Evolutionary conservation across 2,888 invertebrate species (phyloP), one percentile per base, ranked within the genome.

Genomic region (Anodontia alba): DNA sequence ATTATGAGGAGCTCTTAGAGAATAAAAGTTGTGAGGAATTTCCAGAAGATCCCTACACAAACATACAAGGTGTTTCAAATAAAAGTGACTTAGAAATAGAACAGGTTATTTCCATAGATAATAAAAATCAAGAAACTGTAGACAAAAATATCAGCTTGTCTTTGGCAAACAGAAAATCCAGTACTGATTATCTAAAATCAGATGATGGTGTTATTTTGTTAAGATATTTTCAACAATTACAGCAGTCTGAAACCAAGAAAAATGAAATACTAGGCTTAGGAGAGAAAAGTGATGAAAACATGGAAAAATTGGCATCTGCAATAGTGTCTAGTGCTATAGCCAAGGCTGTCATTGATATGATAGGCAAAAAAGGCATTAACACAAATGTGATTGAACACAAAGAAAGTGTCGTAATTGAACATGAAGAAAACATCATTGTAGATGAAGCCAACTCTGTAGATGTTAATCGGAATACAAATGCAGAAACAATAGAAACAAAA

Each of bases 281-380:
- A 29, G 20, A 29, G 23, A 33, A 26, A 17, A 43, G 42, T 42
- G 33, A 49, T 36, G 62, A 71, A n/a, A 46, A 73, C 17, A 31
- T 78, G 12, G 69, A 46, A 49, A 20, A 26, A 20, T 23, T 74
- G 29, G 78, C 78, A 38, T 33, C 62, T 17, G 46, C 49, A 29
- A 66, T 79, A 33, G 78, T 79, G 1, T 43, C 54, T 10, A 38
- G 38, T 38, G 78, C 69, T 17, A 29, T 79, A 31, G 74, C 74
- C n/a, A 79, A 70, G 33, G 78, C 72, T 26, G 49, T 74, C 0
- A 36, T 74, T 8, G 73, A 74, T 38, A 49, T 73, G n/a, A 51
- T 74, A 1, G 36, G 42, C 29, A n/a, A 31, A 33, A 29, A 54
- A 54, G 12, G 38, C 7, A 3, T 17, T 26, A 26, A 23, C 7